Conservation (phyloP, 1,140 invertebrate species). For the Atta texana region DNA sequence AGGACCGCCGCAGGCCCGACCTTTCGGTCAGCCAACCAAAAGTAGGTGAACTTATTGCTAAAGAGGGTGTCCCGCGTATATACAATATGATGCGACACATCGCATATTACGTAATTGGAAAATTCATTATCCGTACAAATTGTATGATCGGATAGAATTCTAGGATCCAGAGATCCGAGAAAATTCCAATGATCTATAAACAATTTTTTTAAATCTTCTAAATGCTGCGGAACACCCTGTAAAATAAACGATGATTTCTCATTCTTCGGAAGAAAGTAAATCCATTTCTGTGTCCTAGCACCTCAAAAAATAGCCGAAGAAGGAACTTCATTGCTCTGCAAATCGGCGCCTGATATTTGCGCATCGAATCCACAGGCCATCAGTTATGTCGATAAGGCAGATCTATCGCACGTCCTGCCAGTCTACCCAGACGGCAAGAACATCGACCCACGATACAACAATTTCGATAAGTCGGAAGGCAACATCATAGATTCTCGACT, state of each 20-base stretch:
- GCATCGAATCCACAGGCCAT: slow-evolving; percentile 85
- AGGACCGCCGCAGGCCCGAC: slow-evolving; percentile 80
- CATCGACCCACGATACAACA: slow-evolving; percentile 80
- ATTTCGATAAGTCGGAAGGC: slow-evolving; percentile 82
- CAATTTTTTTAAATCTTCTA: background rate
- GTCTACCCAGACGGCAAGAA: slow-evolving; percentile 82
- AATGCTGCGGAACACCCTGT: slow-evolving; percentile 49
- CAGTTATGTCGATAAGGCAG: slow-evolving; percentile 85
- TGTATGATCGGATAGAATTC: background rate
- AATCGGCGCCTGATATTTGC: slow-evolving; percentile 85
- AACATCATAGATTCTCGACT: slow-evolving; percentile 82
- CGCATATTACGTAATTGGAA: slow-evolving; percentile 1
- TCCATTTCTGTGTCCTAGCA: slow-evolving; percentile 70
- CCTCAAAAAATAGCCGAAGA: slow-evolving; percentile 82
- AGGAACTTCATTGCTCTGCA: slow-evolving; percentile 84
- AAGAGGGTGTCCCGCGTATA: slow-evolving; percentile 45
- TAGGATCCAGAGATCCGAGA: slow-evolving; percentile 18
- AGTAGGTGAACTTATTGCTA: slow-evolving; percentile 70
- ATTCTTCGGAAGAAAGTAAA: slow-evolving; percentile 22
- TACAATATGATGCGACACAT: slow-evolving; percentile 5
- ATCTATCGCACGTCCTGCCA: slow-evolving; percentile 84
- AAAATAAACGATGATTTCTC: slow-evolving; percentile 33
- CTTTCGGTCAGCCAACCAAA: slow-evolving; percentile 82
- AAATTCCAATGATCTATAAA: slow-evolving; percentile 12
- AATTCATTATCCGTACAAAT: slow-evolving; percentile 21